Evolutionary conservation across 2,113 vertebrate species (phyloP), one percentile per base, ranked within the genome.

Genomic region (Bombycilla garrulus): DNA sequence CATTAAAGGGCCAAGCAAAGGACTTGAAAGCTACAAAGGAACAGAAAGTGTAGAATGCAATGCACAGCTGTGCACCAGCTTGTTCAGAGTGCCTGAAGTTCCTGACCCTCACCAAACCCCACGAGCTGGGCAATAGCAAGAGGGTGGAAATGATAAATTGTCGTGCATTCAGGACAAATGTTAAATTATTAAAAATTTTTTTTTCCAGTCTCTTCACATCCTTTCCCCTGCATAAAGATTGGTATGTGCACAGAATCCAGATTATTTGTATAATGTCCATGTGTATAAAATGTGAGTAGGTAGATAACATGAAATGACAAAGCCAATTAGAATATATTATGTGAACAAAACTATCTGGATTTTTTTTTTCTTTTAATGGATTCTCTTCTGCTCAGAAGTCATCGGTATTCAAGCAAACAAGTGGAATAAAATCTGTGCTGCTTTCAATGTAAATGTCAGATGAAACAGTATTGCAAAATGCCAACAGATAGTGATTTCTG

Each of bases 361-460:
- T 48, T 28, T 2, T 44, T 71, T 64, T 24, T 8, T 10, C 15
- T 13, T 42, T 24, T 16, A 61, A 40, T 42, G 1, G 11, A 25
- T 50, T 81, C 4, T 50, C 6, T 56, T 70, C 6, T 31, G 21
- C 0, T 1, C 12, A 11, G 51, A 72, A 70, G 23, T 57, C 8
- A 69, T 79, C 7, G 4, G 11, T n/a, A 86, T 64, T 85, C 67
- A 70, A 71, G 71, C 4, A 58, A 80, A 45, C 38, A 86, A 86
- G 11, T 62, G 11, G 44, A 83, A 58, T 73, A 81, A 50, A 79
- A 17, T 77, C 31, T n/a, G 29, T 38, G 18, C 36, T 86, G 44
- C 16, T 80, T 92, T 50, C 54, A 80, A 90, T 29, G 47, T 86
- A 93, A 92, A 93, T 73, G 36, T 81, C 82, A 92, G 64, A 87